phyloP scores from a whole-genome alignment of 2,113 vertebrate species.

The Strix uralensis region DNA sequence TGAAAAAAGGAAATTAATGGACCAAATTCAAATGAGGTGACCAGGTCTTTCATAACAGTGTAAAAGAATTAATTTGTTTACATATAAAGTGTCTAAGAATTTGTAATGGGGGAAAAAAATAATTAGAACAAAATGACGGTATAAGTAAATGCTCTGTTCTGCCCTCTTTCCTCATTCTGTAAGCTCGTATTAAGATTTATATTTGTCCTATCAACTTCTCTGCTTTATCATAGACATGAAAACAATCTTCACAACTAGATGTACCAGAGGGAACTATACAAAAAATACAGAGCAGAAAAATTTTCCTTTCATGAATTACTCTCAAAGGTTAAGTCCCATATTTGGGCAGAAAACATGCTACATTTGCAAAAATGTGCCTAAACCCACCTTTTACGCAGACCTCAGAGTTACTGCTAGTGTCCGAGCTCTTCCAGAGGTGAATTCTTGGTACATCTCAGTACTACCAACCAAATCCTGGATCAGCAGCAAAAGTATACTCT shows the following conservation, averaged over 20 bases:
- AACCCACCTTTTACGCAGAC: rapidly evolving
- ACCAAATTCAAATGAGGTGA: not conserved
- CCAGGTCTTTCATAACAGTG: not conserved
- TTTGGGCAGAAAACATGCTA: not conserved
- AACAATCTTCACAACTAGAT: not conserved
- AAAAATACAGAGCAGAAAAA: not conserved
- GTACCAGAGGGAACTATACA: rapidly evolving
- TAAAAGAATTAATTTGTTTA: not conserved
- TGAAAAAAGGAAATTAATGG: not conserved
- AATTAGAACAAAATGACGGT: not conserved
- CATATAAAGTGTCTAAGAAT: not conserved
- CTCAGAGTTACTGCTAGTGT: not conserved
- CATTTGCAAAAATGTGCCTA: not conserved
- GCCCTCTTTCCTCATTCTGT: not conserved
- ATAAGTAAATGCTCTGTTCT: not conserved
- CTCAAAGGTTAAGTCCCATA: not conserved
- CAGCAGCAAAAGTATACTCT: not conserved
- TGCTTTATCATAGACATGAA: not conserved
- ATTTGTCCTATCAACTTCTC: not conserved
- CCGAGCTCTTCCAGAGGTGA: not conserved
- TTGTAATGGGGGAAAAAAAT: not conserved
- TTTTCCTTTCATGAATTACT: not conserved
- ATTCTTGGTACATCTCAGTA: not conserved
- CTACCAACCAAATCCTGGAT: not conserved
- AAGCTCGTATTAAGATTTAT: not conserved